Conservation (phyloP, 35 echinoderm and acorn worm species). For the Apostichopus japonicus region DNA sequence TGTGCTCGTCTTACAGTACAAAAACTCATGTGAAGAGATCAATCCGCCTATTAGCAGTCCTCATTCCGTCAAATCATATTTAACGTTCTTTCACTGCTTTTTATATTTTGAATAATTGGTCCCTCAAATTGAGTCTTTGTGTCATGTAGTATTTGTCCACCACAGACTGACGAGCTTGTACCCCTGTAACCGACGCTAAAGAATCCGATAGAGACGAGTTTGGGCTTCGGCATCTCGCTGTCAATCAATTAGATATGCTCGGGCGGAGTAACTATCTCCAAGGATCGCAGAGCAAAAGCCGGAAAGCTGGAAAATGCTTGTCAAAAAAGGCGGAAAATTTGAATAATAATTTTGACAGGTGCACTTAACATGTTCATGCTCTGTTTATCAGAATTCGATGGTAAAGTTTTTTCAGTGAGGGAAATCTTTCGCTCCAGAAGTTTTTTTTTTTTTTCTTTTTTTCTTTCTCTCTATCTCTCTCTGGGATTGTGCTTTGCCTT, state of each 20-base stretch:
- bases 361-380: conserved; percentile 65
- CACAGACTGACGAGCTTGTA: neutral
- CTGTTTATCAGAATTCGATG: conserved; percentile 39
- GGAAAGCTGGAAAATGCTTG: conserved; percentile 58
- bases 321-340: conserved; percentile 66
- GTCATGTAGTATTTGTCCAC: conserved; percentile 44
- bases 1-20: neutral
- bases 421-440: conserved; percentile 57
- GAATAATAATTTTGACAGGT: conserved; percentile 73
- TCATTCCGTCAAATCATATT: conserved; percentile 58
- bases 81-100: conserved; percentile 22
- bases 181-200: conserved; percentile 13
- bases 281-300: conserved; percentile 48
- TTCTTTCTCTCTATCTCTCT: neutral
- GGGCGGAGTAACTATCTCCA: conserved; percentile 35
- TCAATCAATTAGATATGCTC: conserved; percentile 53
- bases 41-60: conserved; percentile 26
- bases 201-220: neutral
- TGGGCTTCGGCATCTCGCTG: conserved; percentile 7
- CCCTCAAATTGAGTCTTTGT: conserved; percentile 21
- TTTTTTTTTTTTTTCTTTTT: conserved; percentile 3
- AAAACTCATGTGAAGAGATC: neutral
- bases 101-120: conserved; percentile 33
- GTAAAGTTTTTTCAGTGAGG: conserved; percentile 32
- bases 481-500: neutral